Conservation (phyloP, 2,888 invertebrate genomes). For the Rotaria macrura region DNA sequence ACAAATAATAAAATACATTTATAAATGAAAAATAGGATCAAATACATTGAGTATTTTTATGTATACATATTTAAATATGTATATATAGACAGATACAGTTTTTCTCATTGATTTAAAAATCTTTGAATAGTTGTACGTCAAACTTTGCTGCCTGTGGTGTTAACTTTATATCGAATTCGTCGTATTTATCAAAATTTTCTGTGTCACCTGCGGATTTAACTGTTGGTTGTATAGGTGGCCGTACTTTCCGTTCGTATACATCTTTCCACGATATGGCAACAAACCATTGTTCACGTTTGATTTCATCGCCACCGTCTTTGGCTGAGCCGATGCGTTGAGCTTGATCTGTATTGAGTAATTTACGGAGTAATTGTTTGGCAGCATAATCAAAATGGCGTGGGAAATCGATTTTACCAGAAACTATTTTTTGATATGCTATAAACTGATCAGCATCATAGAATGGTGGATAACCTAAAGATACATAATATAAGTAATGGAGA, state of each 20-base stretch:
- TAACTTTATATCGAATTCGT: conserved; percentile 59
- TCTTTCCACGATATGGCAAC: conserved; percentile 84
- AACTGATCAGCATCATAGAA: conserved; percentile 92
- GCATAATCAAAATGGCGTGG: conserved; percentile 51
- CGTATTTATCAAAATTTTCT: conserved; percentile 87
- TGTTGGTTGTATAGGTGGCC: conserved; percentile 83
- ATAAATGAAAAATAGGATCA: background rate
- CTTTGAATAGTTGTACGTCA: conserved; percentile 6
- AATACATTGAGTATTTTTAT: no score
- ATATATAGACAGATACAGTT: no score
- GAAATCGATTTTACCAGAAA: conserved; percentile 88
- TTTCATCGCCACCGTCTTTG: conserved; percentile 91
- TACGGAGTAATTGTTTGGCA: conserved; percentile 72
- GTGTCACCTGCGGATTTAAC: conserved; percentile 82
- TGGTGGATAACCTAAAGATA: conserved; percentile 63
- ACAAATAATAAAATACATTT: background rate
- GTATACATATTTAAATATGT: no score
- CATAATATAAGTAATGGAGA: background rate
- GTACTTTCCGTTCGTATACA: conserved; percentile 65
- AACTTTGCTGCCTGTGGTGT: background rate
- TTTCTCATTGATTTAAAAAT: background rate
- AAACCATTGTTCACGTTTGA: conserved; percentile 91
- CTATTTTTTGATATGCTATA: conserved; percentile 87
- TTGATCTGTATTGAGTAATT: conserved; percentile 76
- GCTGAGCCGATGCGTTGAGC: conserved; percentile 88